Evolutionary conservation across 2,113 vertebrate genomes (phyloP), one percentile per base, ranked within the genome.

Genomic region (Syngnathus typhle): DNA sequence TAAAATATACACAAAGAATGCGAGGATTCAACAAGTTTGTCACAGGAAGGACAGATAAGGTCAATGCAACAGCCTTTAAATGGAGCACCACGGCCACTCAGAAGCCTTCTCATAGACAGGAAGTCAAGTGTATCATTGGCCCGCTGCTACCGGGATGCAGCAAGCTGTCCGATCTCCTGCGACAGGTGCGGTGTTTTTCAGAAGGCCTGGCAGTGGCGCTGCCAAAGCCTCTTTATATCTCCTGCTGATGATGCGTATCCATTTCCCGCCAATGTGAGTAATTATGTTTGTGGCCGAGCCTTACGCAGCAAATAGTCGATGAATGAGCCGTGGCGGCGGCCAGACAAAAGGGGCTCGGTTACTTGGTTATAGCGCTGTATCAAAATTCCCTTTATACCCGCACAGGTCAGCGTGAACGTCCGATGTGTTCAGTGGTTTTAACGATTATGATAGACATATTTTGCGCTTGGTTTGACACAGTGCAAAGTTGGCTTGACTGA

Each of bases 121-220:
- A 75, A 81, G 73, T 87, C 75, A 84, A 71, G 73, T 75, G 76
- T 86, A 73, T 80, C 78, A 81, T 82, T 82, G 82, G 79, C 70
- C 76, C 68, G 71, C 81, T 85, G 84, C 85, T 82, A 70, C 73
- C 76, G 68, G 70, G 79, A 75, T 56, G 23, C 12, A 32, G 54
- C 79, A 80, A 76, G 84, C 82, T 85, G 87, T 82, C 83, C 72
- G 67, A 1, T 74, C 64, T 72, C 76, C 62, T 78, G 67, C 81
- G 87, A 85, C 84, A 82, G 84, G 81, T 81, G 86, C 78, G 65
- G 72, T 68, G 36, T 56, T 79, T 80, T 80, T 81, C 84, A 84
- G 52, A 80, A 81, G 77, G 76, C 80, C 68, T 69, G 77, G 82
- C 79, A 66, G 73, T 79, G 72, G 71, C 19, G 12, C 70, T 64